These are phyloP conservation scores for Pseudonaja textilis DNA, from an alignment of 2,113 vertebrate genomes.

Conservation along the genomic window DNA sequence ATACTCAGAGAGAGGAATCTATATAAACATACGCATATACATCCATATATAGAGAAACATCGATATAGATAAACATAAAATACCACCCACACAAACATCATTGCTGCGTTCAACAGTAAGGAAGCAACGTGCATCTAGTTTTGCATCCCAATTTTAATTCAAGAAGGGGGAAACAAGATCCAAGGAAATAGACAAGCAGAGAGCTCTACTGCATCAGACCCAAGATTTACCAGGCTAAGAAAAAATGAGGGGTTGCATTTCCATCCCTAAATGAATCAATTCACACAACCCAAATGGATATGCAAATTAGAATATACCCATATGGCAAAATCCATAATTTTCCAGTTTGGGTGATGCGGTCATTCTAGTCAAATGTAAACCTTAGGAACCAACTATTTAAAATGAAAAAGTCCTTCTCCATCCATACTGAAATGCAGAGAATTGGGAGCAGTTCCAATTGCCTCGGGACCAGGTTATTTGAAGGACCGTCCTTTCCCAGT, in stretches of 20 bases:
- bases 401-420: background rate
- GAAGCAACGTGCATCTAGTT: conserved; percentile 13
- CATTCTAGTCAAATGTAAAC: background rate
- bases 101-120: background rate
- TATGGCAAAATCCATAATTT: background rate
- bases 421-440: background rate
- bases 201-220: background rate
- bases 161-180: conserved; percentile 14
- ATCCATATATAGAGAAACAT: background rate
- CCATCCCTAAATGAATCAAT: background rate
- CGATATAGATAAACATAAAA: background rate
- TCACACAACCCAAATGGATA: background rate
- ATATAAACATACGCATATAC: background rate
- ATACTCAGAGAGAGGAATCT: background rate
- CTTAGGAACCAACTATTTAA: background rate
- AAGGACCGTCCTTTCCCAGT: background rate
- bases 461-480: background rate
- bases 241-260: background rate
- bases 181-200: background rate
- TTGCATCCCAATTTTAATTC: conserved; percentile 40
- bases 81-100: background rate
- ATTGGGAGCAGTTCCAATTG: background rate
- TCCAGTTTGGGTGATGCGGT: background rate
- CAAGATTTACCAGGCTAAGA: background rate
- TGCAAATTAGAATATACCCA: background rate